phyloP scores from a whole-genome alignment of 2,888 invertebrate species.

The Dione juno region DNA sequence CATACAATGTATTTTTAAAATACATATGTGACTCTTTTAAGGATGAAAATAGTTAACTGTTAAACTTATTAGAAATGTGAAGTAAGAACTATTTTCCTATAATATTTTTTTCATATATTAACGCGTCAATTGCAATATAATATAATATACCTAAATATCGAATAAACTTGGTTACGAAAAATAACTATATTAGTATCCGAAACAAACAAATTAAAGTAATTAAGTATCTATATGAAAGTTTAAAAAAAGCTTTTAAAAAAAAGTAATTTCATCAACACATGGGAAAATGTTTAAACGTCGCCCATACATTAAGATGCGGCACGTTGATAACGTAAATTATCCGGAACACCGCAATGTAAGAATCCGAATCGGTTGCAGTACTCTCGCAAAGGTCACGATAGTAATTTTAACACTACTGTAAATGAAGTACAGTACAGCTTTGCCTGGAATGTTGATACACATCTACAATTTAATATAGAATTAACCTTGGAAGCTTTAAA shows the following conservation, averaged over 20 bases:
- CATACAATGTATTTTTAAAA: neutral
- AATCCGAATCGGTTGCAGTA: slow-evolving; percentile 42
- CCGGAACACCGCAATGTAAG: slow-evolving; percentile 45
- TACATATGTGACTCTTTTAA: neutral
- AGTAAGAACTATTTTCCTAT: neutral
- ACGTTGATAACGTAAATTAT: slow-evolving; percentile 50
- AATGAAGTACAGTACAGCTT: slow-evolving; percentile 18
- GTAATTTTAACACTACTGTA: slow-evolving; percentile 41
- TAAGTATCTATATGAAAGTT: neutral
- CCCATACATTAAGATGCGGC: slow-evolving; percentile 47
- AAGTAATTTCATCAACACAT: slow-evolving; percentile 35
- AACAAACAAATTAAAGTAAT: neutral
- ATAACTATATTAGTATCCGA: neutral
- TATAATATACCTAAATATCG: neutral
- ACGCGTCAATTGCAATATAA: neutral
- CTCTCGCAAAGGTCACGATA: slow-evolving; percentile 45
- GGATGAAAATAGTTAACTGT: neutral
- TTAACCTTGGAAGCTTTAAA: slow-evolving; percentile 11
- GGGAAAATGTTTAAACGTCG: slow-evolving; percentile 39
- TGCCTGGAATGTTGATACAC: slow-evolving; percentile 7
- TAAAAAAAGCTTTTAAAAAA: slow-evolving; percentile 2
- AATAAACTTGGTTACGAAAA: neutral
- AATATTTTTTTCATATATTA: neutral
- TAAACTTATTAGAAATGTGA: neutral
- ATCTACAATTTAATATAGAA: slow-evolving; percentile 19